Conservation (phyloP, 35 echinoderm and acorn worm genomes). For the Holothuria glaberrima region DNA sequence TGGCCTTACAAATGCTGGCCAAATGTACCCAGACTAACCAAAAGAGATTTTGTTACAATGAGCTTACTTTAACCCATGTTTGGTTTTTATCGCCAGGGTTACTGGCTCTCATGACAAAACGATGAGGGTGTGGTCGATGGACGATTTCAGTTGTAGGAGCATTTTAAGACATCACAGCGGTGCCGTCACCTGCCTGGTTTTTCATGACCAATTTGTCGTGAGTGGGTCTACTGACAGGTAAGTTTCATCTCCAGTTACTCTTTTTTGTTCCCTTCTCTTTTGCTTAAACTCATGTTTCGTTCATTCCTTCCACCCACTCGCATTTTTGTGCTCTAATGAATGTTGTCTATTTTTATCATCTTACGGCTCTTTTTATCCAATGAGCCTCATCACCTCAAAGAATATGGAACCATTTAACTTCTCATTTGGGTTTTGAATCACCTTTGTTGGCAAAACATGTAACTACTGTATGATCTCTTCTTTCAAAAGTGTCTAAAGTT, state of each 20-base stretch:
- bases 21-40: too few relatives aligned
- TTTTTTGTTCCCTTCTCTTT: neutral
- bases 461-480: too few relatives aligned
- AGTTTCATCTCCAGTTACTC: slow-evolving; percentile 27
- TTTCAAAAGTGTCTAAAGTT: too few relatives aligned
- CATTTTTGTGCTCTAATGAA: slow-evolving; percentile 31
- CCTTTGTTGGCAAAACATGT: neutral
- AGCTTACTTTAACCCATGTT: too few relatives aligned
- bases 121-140: slow-evolving; percentile 86
- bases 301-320: slow-evolving; percentile 31
- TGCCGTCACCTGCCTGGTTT: slow-evolving; percentile 82
- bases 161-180: slow-evolving; percentile 71
- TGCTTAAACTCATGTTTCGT: neutral
- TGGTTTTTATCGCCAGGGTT: slow-evolving; percentile 67
- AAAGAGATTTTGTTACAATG: too few relatives aligned
- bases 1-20: too few relatives aligned
- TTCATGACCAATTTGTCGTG: slow-evolving; percentile 70
- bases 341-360: neutral
- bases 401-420: neutral
- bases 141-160: slow-evolving; percentile 62
- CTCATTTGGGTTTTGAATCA: neutral
- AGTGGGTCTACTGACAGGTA: slow-evolving; percentile 94
- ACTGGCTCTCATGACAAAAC: slow-evolving; percentile 94
- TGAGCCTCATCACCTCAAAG: slow-evolving; percentile 1
- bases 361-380: neutral